Evolutionary conservation across 2,888 invertebrate species (phyloP).

Genomic region (Platycnemis pennipes): DNA sequence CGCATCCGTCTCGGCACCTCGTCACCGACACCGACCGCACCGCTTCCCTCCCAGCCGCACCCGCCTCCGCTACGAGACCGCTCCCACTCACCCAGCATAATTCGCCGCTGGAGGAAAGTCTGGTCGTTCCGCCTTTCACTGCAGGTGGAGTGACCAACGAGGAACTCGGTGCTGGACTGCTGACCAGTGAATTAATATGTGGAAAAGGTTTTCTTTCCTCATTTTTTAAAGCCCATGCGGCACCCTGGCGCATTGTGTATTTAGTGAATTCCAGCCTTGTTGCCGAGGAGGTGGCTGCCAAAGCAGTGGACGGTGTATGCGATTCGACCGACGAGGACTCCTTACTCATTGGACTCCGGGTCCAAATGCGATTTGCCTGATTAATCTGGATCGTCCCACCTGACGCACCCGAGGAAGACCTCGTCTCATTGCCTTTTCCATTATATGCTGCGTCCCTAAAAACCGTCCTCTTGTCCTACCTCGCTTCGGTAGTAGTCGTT

Average conservation of each 20-base stretch:
- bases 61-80: too few species aligned
- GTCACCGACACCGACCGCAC: too few species aligned
- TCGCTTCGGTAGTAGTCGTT: too few species aligned
- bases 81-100: too few species aligned
- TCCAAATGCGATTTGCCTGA: constrained; percentile 48
- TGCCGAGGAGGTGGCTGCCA: neutral
- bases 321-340: neutral
- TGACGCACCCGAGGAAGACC: neutral
- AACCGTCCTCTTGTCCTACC: neutral
- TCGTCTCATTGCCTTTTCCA: neutral
- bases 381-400: constrained; percentile 48
- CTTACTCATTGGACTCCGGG: neutral
- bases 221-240: too few species aligned
- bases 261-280: too few species aligned
- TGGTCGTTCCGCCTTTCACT: too few species aligned
- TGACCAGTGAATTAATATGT: neutral
- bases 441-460: neutral
- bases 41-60: too few species aligned
- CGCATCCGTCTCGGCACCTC: too few species aligned
- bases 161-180: neutral
- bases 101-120: too few species aligned
- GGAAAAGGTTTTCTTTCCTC: too few species aligned
- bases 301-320: neutral
- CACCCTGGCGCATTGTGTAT: too few species aligned
- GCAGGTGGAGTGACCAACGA: neutral